A percentile compares a stretch with the other conserved stretches of the same genome.
phyloP scores from a whole-genome alignment of 2,888 invertebrate genomes.

The Dolichomitus sp. region DNA sequence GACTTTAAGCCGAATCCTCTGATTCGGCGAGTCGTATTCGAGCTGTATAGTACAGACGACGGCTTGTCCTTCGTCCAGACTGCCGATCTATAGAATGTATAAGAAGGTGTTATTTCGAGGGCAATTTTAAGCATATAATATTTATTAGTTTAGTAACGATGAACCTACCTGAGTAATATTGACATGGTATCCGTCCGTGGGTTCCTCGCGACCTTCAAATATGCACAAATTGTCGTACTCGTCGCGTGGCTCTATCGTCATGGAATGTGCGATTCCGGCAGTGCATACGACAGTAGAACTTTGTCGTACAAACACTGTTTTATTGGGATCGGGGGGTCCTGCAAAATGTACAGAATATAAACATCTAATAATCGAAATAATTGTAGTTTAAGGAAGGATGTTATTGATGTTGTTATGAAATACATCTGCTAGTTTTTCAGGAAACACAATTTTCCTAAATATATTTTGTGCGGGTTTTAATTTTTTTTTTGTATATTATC shows the following conservation, averaged over 20 bases:
- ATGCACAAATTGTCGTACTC: constrained; percentile 95
- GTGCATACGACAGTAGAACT: constrained; percentile 95
- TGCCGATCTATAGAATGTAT: constrained; percentile 88
- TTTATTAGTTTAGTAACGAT: constrained; percentile 17
- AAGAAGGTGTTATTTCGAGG: neutral
- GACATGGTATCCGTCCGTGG: constrained; percentile 88
- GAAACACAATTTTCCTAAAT: neutral
- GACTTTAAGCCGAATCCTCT: constrained; percentile 92
- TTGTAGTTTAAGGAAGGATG: too few relatives aligned
- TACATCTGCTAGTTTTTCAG: neutral
- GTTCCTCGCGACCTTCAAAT: constrained; percentile 89
- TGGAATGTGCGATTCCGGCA: constrained; percentile 91
- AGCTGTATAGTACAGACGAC: constrained; percentile 88
- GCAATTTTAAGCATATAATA: neutral
- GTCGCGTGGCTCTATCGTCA: constrained; percentile 97
- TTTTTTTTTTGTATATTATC: too few relatives aligned
- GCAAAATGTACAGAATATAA: constrained; percentile 24
- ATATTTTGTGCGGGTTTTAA: too few relatives aligned
- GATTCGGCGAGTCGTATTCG: constrained; percentile 93
- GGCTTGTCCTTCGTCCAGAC: constrained; percentile 87
- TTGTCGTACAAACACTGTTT: constrained; percentile 94
- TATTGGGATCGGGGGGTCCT: constrained; percentile 94
- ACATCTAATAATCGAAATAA: neutral
- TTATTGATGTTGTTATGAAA: neutral
- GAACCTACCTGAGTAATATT: constrained; percentile 84